These are phyloP conservation scores for Lerema accius DNA, from an alignment of 1,140 invertebrate genomes.

Conservation along the genomic window DNA sequence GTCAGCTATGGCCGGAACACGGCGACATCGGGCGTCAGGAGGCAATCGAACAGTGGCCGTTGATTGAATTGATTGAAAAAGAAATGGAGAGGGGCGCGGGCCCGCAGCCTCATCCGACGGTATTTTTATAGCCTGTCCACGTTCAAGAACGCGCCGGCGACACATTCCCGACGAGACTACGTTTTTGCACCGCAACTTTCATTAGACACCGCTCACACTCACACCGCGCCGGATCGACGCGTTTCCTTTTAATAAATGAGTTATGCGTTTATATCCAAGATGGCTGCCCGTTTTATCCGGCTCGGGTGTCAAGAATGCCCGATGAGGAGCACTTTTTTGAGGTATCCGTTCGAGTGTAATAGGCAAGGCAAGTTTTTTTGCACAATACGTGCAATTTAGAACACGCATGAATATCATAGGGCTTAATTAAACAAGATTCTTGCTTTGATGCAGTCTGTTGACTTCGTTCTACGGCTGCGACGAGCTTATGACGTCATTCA, in stretches of 20 bases:
- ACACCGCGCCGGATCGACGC: slow-evolving; percentile 56
- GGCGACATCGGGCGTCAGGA: slow-evolving; percentile 50
- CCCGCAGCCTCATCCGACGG: slow-evolving; percentile 48
- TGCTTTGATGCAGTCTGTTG: slow-evolving; percentile 2
- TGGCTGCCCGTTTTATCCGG: slow-evolving; percentile 53
- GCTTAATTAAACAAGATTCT: slow-evolving; percentile 23
- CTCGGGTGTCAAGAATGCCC: slow-evolving; percentile 59
- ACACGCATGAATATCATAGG: slow-evolving; percentile 11
- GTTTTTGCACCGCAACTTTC: slow-evolving; percentile 75
- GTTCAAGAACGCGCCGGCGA: slow-evolving; percentile 69
- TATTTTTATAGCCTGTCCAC: slow-evolving; percentile 78
- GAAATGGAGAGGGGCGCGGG: slow-evolving; percentile 61
- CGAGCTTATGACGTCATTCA: not conserved
- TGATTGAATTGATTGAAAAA: slow-evolving; percentile 79
- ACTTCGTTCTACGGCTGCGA: not conserved
- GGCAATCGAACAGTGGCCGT: slow-evolving; percentile 60
- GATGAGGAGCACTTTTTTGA: slow-evolving; percentile 47
- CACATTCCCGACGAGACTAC: slow-evolving; percentile 71
- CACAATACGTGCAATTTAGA: not conserved
- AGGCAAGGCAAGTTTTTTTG: slow-evolving; percentile 12
- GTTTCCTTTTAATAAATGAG: slow-evolving; percentile 76
- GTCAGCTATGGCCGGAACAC: slow-evolving; percentile 32
- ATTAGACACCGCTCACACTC: slow-evolving; percentile 64
- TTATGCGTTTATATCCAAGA: slow-evolving; percentile 73
- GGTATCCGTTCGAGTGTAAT: slow-evolving; percentile 16